Evolutionary conservation across 2,888 invertebrate genomes (phyloP).

Genomic region (Oxycera nigricornis): DNA sequence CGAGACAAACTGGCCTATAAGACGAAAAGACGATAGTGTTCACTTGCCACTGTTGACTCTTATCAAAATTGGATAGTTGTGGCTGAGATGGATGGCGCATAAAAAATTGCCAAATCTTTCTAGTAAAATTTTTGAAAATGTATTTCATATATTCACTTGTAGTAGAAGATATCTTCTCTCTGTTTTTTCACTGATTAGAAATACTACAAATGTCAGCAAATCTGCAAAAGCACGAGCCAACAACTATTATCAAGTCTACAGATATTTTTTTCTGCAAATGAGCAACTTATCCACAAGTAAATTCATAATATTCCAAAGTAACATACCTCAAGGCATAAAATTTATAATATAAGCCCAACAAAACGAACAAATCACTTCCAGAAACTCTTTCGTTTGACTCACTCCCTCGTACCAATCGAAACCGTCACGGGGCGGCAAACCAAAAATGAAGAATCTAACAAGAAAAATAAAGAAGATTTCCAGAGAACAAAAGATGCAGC

Average conservation of each 20-base stretch:
- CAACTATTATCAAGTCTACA: no score
- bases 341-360: slow-evolving; percentile 22
- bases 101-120: no score
- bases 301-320: neutral
- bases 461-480: neutral
- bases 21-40: neutral
- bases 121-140: no score
- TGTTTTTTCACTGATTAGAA: no score
- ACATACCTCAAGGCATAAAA: slow-evolving; percentile 10
- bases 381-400: neutral
- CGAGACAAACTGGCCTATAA: no score
- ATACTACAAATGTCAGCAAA: no score
- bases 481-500: slow-evolving; percentile 41
- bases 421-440: neutral
- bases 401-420: neutral
- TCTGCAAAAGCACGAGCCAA: no score
- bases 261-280: neutral
- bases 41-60: no score
- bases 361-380: neutral
- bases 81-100: no score
- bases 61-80: no score
- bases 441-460: neutral
- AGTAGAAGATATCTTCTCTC: no score
- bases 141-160: no score
- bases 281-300: neutral